Conservation (phyloP, 2,888 invertebrate species). For the Tipula vernalis region DNA sequence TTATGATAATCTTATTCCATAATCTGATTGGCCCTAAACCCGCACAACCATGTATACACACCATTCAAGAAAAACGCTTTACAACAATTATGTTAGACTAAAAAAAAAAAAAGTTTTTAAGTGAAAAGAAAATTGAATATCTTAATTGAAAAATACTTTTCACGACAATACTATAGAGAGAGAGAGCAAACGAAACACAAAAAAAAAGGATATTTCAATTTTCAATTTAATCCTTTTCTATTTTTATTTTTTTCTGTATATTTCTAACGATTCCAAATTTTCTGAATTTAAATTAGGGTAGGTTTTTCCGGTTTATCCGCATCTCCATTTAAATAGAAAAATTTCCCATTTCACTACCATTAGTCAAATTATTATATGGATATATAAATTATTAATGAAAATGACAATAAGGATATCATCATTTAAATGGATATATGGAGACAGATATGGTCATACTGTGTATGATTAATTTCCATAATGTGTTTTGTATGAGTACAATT, state of each 20-base stretch:
- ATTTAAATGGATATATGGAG: not conserved
- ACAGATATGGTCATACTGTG: not conserved
- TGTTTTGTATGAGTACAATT: not conserved
- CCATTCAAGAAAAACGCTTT: not conserved
- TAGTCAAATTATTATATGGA: not conserved
- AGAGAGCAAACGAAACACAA: not conserved
- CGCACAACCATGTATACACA: not conserved
- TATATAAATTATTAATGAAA: not conserved
- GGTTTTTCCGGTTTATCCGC: not conserved
- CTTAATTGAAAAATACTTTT: slow-evolving; percentile 4
- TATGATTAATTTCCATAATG: not conserved
- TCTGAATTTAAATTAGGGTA: not conserved
- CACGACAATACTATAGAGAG: not conserved
- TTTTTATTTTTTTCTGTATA: not conserved
- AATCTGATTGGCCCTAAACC: not conserved
- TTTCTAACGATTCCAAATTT: not conserved
- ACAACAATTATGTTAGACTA: not conserved
- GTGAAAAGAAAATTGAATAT: not conserved
- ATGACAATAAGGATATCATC: slow-evolving; percentile 4
- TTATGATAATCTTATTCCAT: not conserved
- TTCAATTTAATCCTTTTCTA: slow-evolving; percentile 4
- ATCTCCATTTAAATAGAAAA: not conserved
- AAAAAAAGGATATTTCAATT: not conserved
- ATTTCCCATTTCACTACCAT: not conserved
- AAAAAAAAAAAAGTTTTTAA: not conserved